A percentile compares a stretch with the other conserved stretches of the same genome.
Evolutionary conservation across 2,888 invertebrate genomes (phyloP).

Genomic region (Torymus tubicola): DNA sequence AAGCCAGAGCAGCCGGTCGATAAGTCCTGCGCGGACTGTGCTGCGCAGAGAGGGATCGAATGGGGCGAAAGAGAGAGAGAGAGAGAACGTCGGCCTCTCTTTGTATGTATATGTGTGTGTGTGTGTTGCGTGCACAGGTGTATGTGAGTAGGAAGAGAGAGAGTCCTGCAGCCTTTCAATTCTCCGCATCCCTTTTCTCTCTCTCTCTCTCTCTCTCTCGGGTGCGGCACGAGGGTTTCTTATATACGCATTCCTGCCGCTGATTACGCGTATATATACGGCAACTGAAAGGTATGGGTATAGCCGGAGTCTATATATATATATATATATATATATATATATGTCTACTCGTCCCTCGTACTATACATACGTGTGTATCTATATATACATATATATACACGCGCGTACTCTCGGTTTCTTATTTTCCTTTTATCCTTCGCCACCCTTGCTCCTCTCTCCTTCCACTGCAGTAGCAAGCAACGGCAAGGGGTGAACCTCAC

Average conservation of each 20-base stretch:
- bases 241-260: too few relatives aligned
- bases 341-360: too few relatives aligned
- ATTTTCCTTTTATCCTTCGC: not conserved
- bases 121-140: not conserved
- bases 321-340: too few relatives aligned
- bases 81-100: conserved; percentile 4
- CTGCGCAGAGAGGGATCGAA: conserved; percentile 47
- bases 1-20: conserved; percentile 46
- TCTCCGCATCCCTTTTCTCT: conserved; percentile 7
- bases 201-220: not conserved
- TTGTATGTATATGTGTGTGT: conserved; percentile 1
- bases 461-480: not conserved
- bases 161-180: conserved; percentile 29
- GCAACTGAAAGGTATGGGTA: too few relatives aligned
- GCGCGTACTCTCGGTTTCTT: conserved; percentile 6
- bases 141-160: too few relatives aligned
- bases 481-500: too few relatives aligned
- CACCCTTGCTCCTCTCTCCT: not conserved
- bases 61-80: not conserved
- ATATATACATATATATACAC: not conserved
- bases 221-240: too few relatives aligned
- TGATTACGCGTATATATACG: not conserved
- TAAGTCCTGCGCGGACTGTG: conserved; percentile 53
- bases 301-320: too few relatives aligned
- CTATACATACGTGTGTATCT: too few relatives aligned